Percentiles rank a stretch among this genome's conserved stretches.
phyloP scores from a whole-genome alignment of 2,888 invertebrate genomes.

The Cephalotes varians region DNA sequence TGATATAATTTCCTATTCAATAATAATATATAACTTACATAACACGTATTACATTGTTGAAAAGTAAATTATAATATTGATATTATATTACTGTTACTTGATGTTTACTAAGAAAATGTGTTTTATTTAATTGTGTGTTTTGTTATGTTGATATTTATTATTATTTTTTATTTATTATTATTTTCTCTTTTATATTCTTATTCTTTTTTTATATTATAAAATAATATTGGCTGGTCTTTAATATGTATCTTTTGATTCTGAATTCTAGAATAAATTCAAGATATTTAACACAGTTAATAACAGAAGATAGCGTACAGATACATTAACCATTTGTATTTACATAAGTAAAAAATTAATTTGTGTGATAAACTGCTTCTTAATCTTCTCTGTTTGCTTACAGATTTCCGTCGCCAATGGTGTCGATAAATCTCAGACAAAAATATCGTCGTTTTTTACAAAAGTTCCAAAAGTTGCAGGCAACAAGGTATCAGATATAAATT shows the following conservation, averaged over 20 bases:
- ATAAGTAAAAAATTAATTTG: not conserved
- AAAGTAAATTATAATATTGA: too few species aligned
- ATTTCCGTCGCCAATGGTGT: not conserved
- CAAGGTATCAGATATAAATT: too few species aligned
- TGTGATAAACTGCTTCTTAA: not conserved
- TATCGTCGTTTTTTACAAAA: constrained; percentile 57
- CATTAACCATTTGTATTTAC: not conserved
- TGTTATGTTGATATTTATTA: not conserved
- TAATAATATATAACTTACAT: too few species aligned
- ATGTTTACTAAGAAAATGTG: not conserved
- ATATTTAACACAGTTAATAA: not conserved
- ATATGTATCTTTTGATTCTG: not conserved
- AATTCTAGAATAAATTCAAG: not conserved
- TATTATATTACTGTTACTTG: too few species aligned
- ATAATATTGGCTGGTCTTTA: not conserved
- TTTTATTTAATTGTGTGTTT: not conserved
- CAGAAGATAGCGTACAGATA: not conserved
- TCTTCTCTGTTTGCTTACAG: constrained; percentile 31
- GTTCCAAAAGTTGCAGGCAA: not conserved
- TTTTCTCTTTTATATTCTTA: not conserved
- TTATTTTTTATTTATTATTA: not conserved
- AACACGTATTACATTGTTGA: too few species aligned
- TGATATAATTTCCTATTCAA: too few species aligned
- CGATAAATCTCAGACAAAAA: constrained; percentile 51
- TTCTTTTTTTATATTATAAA: not conserved